phyloP scores from a whole-genome alignment of 2,113 vertebrate genomes.

The Copsychus sechellarum region DNA sequence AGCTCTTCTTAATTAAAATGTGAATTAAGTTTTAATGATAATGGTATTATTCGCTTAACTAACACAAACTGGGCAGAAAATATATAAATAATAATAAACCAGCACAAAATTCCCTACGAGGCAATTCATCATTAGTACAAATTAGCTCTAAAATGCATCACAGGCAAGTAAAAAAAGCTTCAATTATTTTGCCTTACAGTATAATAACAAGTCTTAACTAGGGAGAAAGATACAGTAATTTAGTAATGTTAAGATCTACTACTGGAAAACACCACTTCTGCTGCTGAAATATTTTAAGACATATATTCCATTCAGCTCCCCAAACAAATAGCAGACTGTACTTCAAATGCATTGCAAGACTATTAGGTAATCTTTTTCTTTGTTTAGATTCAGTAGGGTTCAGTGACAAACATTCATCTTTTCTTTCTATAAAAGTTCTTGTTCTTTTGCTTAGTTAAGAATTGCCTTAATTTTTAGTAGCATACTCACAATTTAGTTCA shows the following conservation, averaged over 20 bases:
- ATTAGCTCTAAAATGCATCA: conserved; percentile 64
- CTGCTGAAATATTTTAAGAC: conserved; percentile 77
- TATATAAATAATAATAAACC: neutral
- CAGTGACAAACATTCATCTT: conserved; percentile 83
- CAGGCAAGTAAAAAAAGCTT: conserved; percentile 65
- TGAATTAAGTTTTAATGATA: conserved; percentile 64
- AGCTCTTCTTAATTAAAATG: conserved; percentile 58
- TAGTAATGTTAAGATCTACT: conserved; percentile 74
- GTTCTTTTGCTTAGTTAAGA: conserved; percentile 55
- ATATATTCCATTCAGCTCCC: conserved; percentile 77
- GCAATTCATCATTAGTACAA: conserved; percentile 62
- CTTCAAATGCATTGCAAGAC: conserved; percentile 88
- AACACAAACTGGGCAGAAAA: conserved; percentile 17
- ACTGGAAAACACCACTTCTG: conserved; percentile 71
- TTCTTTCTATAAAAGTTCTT: conserved; percentile 67
- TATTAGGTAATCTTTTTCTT: conserved; percentile 87
- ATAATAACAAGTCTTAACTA: conserved; percentile 50
- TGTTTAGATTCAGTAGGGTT: conserved; percentile 84
- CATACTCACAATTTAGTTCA: conserved; percentile 14
- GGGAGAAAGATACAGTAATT: conserved; percentile 63
- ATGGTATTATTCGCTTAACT: conserved; percentile 36
- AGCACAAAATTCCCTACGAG: conserved; percentile 18
- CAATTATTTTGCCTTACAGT: conserved; percentile 64
- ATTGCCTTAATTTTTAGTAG: conserved; percentile 1
- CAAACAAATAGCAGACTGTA: conserved; percentile 85